phyloP scores from a whole-genome alignment of 1,140 invertebrate species.

The Macrobrachium nipponense region DNA sequence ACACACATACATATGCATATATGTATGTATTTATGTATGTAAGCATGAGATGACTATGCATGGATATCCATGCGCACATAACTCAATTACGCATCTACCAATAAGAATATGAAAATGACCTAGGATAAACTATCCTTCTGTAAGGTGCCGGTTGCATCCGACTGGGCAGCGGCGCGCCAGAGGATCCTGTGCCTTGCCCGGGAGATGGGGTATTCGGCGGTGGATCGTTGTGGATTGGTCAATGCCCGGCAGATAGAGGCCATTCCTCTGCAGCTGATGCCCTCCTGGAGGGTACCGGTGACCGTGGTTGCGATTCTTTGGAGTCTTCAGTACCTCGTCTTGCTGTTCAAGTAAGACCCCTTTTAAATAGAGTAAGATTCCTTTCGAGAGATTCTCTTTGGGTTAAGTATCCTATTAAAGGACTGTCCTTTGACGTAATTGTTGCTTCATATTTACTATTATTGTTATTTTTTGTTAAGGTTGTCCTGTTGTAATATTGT shows the following conservation, averaged over 20 bases:
- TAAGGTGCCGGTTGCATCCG: slow-evolving; percentile 45
- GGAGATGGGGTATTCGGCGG: slow-evolving; percentile 21
- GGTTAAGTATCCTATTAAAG: too few relatives aligned
- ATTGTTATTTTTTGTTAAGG: too few relatives aligned
- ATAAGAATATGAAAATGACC: too few relatives aligned
- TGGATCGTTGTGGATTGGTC: slow-evolving; percentile 46
- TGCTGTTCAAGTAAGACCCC: slow-evolving; percentile 56
- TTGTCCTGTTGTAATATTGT: too few relatives aligned
- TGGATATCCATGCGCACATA: too few relatives aligned
- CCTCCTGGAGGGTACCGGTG: slow-evolving; percentile 53
- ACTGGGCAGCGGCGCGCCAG: slow-evolving; percentile 6
- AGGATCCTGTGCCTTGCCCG: slow-evolving; percentile 22
- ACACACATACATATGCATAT: too few relatives aligned
- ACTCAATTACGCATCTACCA: too few relatives aligned
- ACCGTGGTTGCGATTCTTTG: slow-evolving; percentile 38
- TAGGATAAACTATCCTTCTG: too few relatives aligned
- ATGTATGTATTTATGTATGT: too few relatives aligned
- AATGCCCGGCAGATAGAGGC: slow-evolving; percentile 60
- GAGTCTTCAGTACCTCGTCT: slow-evolving; percentile 50
- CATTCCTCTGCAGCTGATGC: slow-evolving; percentile 61
- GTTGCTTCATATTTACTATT: too few relatives aligned
- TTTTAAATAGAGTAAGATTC: not conserved
- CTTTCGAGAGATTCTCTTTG: not conserved
- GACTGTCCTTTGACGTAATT: too few relatives aligned
- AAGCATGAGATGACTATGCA: too few relatives aligned